Evolutionary conservation across 2,888 invertebrate species (phyloP), one percentile per base, ranked within the genome.

Genomic region (Lasioglossum vierecki): DNA sequence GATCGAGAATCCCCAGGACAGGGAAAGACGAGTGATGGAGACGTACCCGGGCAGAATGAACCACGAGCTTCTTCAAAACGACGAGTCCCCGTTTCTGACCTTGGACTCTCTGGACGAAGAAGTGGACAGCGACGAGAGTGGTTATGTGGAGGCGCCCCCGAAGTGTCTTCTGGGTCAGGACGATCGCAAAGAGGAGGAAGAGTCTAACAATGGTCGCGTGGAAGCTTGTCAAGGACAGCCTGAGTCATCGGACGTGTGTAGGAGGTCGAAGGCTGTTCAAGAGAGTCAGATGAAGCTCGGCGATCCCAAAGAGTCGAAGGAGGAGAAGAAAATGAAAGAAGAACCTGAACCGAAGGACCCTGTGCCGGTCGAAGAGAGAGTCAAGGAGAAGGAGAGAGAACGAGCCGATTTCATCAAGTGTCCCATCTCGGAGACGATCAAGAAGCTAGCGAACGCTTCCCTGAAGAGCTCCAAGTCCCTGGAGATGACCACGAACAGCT

Each of bases 101-200:
- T 95, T 95, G 11, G 96, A 96, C 89, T 96, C 95, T 3, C 96
- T 96, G 75, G 95, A 95, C 89, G 97, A 96, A 76, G 97, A 97
- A 92, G 97, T 97, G 88, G 97, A 97, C 92, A 98, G 98, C 94
- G 98, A 98, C 93, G 98, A 99, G 94, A 98, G 98, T 81, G 98
- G 98, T 5, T 98, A 98, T 95, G 98, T 98, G 46, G 98, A 98
- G 94, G 95, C 95, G 5, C 94, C 94, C 49, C 95, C 95, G 18
- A 94, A 94, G 86, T 92, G 89, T 1, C 68, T 91, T 8, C 30
- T 91, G 18, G 76, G 87, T n/a, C 89, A 88, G 35, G 88, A 90
- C 11, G 87, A 90, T 1, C 85, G 84, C 26, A 89, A 88, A 26
- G 87, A 89, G n/a, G 90, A 90, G 13, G 87, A 78, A 26, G 88